These are phyloP conservation scores for Meriones unguiculatus DNA, from an alignment of 2,113 vertebrate species.

Conservation along the genomic window DNA sequence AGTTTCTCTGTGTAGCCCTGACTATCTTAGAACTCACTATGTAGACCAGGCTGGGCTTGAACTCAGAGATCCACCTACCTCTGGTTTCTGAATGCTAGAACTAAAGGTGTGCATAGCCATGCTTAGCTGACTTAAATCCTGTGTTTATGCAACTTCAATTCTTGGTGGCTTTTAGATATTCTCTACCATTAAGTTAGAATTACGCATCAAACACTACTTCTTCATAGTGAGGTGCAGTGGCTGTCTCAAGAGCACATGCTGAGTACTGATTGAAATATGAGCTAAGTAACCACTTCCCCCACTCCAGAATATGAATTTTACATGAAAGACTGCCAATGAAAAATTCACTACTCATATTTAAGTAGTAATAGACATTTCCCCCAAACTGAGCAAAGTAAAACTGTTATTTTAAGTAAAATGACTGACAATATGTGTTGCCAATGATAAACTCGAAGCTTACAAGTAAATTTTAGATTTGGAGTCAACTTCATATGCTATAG, in stretches of 20 bases:
- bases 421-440: slow-evolving; percentile 27
- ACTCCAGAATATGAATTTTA: not conserved
- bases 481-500: slow-evolving; percentile 1
- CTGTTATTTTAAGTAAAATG: slow-evolving; percentile 30
- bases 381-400: not conserved
- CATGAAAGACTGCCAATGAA: slow-evolving; percentile 13
- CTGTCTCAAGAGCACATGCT: not conserved
- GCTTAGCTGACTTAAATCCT: not conserved
- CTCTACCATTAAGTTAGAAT: not conserved
- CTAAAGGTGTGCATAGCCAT: not conserved
- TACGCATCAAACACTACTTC: not conserved
- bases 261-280: not conserved
- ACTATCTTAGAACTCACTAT: too few species aligned
- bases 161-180: not conserved
- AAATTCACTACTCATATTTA: not conserved
- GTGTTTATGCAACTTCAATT: not conserved
- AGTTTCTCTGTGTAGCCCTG: too few species aligned
- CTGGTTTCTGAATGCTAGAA: not conserved
- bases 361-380: not conserved
- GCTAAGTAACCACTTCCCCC: not conserved
- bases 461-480: slow-evolving; percentile 19
- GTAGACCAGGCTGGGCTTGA: too few species aligned
- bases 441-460: slow-evolving; percentile 36
- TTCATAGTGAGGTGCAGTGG: not conserved
- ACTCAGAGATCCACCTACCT: too few species aligned